These are phyloP conservation scores for Hemicrepidius hirtus DNA, from an alignment of 2,888 invertebrate genomes.

Conservation along the genomic window DNA sequence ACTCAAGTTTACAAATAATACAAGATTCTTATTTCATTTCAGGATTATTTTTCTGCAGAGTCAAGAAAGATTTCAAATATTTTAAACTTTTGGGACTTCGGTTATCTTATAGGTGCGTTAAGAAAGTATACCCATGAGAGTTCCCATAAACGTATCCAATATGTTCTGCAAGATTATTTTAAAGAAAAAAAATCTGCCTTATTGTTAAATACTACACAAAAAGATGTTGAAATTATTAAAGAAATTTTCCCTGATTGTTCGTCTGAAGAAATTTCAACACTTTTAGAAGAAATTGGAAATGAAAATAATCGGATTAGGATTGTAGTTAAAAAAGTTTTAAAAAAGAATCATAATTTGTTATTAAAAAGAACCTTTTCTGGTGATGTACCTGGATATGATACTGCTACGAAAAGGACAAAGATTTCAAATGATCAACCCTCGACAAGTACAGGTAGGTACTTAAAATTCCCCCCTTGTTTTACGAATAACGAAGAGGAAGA, in stretches of 20 bases:
- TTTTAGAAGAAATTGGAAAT: slow-evolving; percentile 4
- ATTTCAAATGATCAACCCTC: too few species aligned
- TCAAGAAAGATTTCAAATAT: slow-evolving; percentile 1
- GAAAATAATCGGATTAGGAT: slow-evolving; percentile 26
- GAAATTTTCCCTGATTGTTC: slow-evolving; percentile 13
- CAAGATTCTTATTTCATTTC: not conserved
- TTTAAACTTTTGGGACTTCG: slow-evolving; percentile 17
- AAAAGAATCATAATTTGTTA: not conserved
- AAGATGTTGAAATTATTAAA: slow-evolving; percentile 1
- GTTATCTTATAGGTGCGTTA: not conserved
- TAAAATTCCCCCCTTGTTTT: too few species aligned
- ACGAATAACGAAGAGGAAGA: too few species aligned
- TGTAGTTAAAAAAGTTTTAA: not conserved
- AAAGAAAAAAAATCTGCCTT: not conserved
- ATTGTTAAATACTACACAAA: not conserved
- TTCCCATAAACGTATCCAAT: not conserved
- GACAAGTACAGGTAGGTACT: too few species aligned
- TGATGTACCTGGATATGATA: not conserved
- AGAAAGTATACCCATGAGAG: not conserved
- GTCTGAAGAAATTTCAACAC: not conserved
- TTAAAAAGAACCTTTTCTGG: not conserved
- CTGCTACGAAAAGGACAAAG: not conserved
- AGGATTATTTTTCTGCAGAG: slow-evolving; percentile 3
- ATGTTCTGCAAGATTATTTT: slow-evolving; percentile 26
- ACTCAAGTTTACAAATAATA: too few species aligned